Evolutionary conservation across 2,797 vertebrate species (phyloP).

Genomic region (Heliangelus exortis): DNA sequence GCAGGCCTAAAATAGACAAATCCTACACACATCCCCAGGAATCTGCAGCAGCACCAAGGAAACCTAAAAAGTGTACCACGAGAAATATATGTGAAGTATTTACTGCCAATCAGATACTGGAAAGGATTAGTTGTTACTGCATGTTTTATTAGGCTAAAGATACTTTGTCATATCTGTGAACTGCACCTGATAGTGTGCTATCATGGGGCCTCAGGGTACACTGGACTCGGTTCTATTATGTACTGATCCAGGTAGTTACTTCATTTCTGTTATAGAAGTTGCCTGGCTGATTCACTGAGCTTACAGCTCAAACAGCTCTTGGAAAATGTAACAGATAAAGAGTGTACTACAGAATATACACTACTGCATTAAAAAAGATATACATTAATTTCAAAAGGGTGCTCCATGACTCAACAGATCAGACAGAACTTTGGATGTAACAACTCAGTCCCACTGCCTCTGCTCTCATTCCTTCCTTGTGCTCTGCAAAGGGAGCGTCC

Average conservation of each 20-base stretch:
- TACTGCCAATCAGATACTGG: background rate
- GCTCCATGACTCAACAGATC: background rate
- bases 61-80: background rate
- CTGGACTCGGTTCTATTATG: background rate
- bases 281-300: background rate
- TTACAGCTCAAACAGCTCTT: background rate
- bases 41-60: background rate
- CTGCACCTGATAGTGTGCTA: background rate
- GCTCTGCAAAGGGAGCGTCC: background rate
- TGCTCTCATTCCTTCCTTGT: background rate
- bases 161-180: background rate
- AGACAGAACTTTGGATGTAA: background rate
- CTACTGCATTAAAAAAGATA: background rate
- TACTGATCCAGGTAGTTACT: background rate
- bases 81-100: background rate
- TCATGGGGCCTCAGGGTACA: background rate
- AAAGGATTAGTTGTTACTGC: conserved; percentile 21
- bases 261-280: background rate
- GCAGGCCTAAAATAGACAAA: background rate
- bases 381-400: background rate
- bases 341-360: background rate
- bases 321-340: background rate
- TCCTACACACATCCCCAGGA: background rate
- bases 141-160: conserved; percentile 7
- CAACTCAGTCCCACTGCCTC: background rate